These are phyloP conservation scores for Polyommatus iphigenia DNA, from an alignment of 2,888 invertebrate genomes.

Conservation along the genomic window DNA sequence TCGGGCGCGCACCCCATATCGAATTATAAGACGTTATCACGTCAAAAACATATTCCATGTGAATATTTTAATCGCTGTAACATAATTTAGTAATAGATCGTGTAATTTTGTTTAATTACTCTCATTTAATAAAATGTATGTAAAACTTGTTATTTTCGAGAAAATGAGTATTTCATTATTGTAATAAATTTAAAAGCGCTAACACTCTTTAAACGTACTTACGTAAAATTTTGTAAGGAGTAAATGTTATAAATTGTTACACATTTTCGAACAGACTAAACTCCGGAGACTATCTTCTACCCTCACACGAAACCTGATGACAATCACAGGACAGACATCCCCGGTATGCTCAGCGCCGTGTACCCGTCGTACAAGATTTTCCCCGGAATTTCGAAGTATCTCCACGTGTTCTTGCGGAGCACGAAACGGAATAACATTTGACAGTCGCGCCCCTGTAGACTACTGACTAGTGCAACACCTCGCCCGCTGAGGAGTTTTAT, in stretches of 20 bases:
- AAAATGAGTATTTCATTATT: neutral
- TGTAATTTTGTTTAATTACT: neutral
- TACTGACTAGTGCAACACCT: neutral
- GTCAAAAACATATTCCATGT: neutral
- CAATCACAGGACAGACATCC: neutral
- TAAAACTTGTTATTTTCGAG: neutral
- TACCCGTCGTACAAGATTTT: neutral
- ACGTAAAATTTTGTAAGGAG: neutral
- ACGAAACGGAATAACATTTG: constrained; percentile 6
- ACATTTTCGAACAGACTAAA: neutral
- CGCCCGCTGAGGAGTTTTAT: neutral
- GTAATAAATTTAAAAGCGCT: neutral
- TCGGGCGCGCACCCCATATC: too few species aligned
- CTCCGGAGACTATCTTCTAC: neutral
- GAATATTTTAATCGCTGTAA: neutral
- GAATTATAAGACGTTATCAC: too few species aligned
- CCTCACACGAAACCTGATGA: neutral
- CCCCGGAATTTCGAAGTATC: neutral
- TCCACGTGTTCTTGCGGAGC: constrained; percentile 1
- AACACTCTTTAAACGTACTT: neutral
- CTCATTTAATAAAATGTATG: neutral
- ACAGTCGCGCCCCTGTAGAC: constrained; percentile 1
- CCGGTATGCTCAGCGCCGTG: neutral
- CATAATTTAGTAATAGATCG: neutral
- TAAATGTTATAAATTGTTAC: neutral